These are phyloP conservation scores for Tillus elongatus DNA, from an alignment of 2,888 invertebrate genomes.

Conservation along the genomic window DNA sequence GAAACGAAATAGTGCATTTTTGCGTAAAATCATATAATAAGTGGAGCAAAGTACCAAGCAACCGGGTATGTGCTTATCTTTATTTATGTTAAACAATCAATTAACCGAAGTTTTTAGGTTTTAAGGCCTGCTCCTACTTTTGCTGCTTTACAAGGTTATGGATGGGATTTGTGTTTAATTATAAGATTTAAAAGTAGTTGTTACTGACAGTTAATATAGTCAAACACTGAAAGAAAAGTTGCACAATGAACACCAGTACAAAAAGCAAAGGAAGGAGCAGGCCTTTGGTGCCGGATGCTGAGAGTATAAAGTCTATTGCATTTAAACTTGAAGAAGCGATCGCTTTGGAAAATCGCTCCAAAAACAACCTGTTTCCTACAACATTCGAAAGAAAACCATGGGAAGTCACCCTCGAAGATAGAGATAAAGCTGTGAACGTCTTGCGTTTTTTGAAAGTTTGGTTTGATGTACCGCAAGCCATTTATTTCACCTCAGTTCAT, in stretches of 20 bases:
- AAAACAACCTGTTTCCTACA: constrained; percentile 27
- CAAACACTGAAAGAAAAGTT: too few relatives aligned
- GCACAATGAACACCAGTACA: too few relatives aligned
- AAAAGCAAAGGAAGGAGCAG: constrained; percentile 37
- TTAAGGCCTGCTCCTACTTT: constrained; percentile 32
- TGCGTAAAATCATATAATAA: too few relatives aligned
- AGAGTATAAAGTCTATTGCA: constrained; percentile 30
- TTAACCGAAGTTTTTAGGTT: too few relatives aligned
- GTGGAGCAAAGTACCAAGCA: too few relatives aligned
- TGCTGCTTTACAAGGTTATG: too few relatives aligned
- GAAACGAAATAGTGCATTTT: too few relatives aligned
- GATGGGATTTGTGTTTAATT: too few relatives aligned
- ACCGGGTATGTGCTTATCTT: too few relatives aligned
- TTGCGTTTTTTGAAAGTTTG: constrained; percentile 75
- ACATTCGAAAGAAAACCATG: constrained; percentile 37
- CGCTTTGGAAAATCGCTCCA: constrained; percentile 29
- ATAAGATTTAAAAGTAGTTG: too few relatives aligned
- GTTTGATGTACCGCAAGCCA: constrained; percentile 73
- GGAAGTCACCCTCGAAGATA: constrained; percentile 65
- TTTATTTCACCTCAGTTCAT: constrained; percentile 68
- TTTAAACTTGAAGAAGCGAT: constrained; percentile 35
- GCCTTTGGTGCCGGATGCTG: constrained; percentile 40
- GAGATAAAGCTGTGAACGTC: constrained; percentile 74
- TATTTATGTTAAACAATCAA: too few relatives aligned
- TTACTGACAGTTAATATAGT: too few relatives aligned